Evolutionary conservation across 2,888 invertebrate genomes (phyloP).

Genomic region (Cryptocephalus moraei): DNA sequence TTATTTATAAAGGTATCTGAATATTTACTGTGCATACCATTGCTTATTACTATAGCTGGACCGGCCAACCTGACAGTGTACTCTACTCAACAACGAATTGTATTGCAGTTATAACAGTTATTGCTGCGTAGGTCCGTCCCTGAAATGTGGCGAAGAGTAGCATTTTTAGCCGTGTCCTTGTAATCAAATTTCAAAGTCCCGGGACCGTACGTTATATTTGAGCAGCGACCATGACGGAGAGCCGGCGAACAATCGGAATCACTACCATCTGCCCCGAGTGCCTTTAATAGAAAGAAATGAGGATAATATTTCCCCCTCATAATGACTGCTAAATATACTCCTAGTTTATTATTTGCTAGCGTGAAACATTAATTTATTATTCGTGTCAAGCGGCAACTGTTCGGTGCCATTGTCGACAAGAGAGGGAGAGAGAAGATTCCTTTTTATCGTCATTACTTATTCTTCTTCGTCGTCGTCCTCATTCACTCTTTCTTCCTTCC

Average conservation of each 20-base stretch:
- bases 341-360: conserved; percentile 34
- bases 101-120: too few species aligned
- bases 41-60: too few species aligned
- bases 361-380: conserved; percentile 37
- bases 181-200: conserved; percentile 23
- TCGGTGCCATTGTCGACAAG: conserved; percentile 26
- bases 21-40: too few species aligned
- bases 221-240: conserved; percentile 34
- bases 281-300: conserved; percentile 27
- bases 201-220: conserved; percentile 29
- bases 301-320: conserved; percentile 16
- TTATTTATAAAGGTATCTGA: too few species aligned
- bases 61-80: too few species aligned
- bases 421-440: conserved; percentile 19
- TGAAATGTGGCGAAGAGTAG: background rate
- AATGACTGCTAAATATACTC: conserved; percentile 37
- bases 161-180: conserved; percentile 9
- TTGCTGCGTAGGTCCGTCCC: conserved; percentile 1
- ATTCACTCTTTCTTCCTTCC: too few species aligned
- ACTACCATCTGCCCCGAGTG: conserved; percentile 32
- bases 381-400: conserved; percentile 28
- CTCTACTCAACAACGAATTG: too few species aligned
- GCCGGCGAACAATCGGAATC: conserved; percentile 35
- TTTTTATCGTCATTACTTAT: too few species aligned
- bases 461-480: too few species aligned